phyloP scores from a whole-genome alignment of 2,888 invertebrate genomes.

The Spisula subtruncata region DNA sequence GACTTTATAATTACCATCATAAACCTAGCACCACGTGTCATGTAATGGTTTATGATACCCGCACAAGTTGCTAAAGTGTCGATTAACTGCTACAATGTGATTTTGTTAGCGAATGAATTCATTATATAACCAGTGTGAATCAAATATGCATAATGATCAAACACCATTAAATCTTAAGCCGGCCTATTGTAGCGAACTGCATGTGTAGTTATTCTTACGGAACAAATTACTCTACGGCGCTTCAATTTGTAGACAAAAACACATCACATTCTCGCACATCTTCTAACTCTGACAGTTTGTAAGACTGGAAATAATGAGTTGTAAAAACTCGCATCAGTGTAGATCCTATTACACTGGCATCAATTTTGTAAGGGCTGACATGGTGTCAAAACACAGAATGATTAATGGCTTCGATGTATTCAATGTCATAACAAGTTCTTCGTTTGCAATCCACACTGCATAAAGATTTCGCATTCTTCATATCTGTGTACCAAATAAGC shows the following conservation, averaged over 20 bases:
- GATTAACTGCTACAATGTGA: not conserved
- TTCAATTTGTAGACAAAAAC: conserved; percentile 31
- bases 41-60: not conserved
- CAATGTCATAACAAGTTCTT: conserved; percentile 20
- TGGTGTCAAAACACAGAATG: conserved; percentile 15
- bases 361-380: conserved; percentile 16
- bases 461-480: conserved; percentile 10
- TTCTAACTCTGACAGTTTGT: conserved; percentile 11
- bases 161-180: conserved; percentile 10
- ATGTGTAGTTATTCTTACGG: not conserved
- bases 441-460: conserved; percentile 15
- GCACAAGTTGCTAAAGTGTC: not conserved
- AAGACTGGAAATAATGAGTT: conserved; percentile 17
- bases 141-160: conserved; percentile 14
- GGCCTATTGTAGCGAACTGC: not conserved
- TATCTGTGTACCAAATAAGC: not conserved
- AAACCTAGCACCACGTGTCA: not conserved
- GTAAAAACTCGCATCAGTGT: conserved; percentile 17
- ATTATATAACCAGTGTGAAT: conserved; percentile 7
- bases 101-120: not conserved
- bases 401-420: not conserved
- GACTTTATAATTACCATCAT: conserved; percentile 17
- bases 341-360: conserved; percentile 19
- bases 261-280: conserved; percentile 6
- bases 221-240: conserved; percentile 1